Percentiles rank a stretch among this genome's conserved stretches.
Conservation (phyloP, 2,888 invertebrate genomes). For the Pinctada fucata region DNA sequence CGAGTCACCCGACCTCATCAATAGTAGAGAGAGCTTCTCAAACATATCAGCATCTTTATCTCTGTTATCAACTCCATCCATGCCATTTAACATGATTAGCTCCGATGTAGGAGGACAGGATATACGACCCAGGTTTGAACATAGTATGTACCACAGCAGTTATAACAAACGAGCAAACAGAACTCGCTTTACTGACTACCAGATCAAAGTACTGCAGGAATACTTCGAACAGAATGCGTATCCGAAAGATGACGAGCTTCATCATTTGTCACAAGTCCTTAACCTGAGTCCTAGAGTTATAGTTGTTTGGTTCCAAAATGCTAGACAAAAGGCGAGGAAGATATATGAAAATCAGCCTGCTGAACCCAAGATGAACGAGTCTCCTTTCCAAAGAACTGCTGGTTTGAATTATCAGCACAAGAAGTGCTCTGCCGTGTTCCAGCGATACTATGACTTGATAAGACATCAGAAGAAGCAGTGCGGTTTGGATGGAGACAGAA, state of each 20-base stretch:
- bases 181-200: slow-evolving; percentile 99
- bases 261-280: slow-evolving; percentile 96
- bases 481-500: slow-evolving; percentile 80
- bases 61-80: slow-evolving; percentile 45
- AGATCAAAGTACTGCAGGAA: slow-evolving; percentile 97
- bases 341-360: slow-evolving; percentile 99
- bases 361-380: slow-evolving; percentile 81
- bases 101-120: slow-evolving; percentile 33
- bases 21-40: slow-evolving; percentile 37
- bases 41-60: slow-evolving; percentile 35
- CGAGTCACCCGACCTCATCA: slow-evolving; percentile 47
- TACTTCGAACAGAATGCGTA: slow-evolving; percentile 99
- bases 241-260: slow-evolving; percentile 99
- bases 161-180: slow-evolving; percentile 96
- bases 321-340: slow-evolving; percentile 97
- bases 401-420: slow-evolving; percentile 99
- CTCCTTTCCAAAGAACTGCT: slow-evolving; percentile 93
- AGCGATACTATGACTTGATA: slow-evolving; percentile 98
- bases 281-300: slow-evolving; percentile 97
- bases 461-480: slow-evolving; percentile 99
- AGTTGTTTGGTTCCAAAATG: slow-evolving; percentile 99
- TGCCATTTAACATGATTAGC: slow-evolving; percentile 34
- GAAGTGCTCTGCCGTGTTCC: slow-evolving; percentile 97
- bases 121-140: slow-evolving; percentile 42
- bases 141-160: slow-evolving; percentile 48